Conservation (phyloP, 1,140 invertebrate species). For the Maconellicoccus hirsutus region DNA sequence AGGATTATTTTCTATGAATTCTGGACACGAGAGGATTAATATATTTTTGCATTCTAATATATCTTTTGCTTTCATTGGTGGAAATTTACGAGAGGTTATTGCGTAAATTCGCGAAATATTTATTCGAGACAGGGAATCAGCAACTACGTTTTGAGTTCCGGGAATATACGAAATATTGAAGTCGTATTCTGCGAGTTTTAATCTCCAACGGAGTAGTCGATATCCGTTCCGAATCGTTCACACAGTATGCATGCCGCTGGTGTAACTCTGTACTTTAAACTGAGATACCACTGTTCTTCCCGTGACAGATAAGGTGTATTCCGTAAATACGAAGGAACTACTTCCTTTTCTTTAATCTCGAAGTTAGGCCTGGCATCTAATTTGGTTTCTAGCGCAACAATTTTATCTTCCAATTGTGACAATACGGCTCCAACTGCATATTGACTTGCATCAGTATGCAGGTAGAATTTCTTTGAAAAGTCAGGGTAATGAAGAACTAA, state of each 20-base stretch:
- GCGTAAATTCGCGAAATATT: no score
- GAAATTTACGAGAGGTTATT: background rate
- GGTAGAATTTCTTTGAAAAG: constrained; percentile 33
- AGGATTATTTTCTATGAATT: no score
- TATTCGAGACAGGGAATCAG: constrained; percentile 33
- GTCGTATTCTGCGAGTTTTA: constrained; percentile 27
- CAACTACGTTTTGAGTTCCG: constrained; percentile 34
- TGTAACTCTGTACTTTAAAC: no score
- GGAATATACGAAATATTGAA: constrained; percentile 29
- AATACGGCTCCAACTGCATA: constrained; percentile 24
- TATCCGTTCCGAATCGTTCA: constrained; percentile 33
- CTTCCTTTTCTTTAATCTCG: no score
- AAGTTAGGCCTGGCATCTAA: constrained; percentile 29
- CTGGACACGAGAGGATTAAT: no score
- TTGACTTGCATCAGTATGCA: constrained; percentile 30
- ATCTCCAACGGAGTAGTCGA: constrained; percentile 28
- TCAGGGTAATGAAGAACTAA: constrained; percentile 33
- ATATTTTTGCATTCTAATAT: no score
- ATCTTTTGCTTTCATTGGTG: background rate
- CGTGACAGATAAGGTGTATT: no score
- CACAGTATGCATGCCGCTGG: constrained; percentile 39
- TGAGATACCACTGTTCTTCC: no score
- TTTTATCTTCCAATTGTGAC: constrained; percentile 25
- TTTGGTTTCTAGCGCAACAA: constrained; percentile 27
- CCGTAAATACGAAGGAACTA: no score